Evolutionary conservation across 2,113 vertebrate genomes (phyloP), one percentile per base, ranked within the genome.

Genomic region (Callocephalon fimbriatum): DNA sequence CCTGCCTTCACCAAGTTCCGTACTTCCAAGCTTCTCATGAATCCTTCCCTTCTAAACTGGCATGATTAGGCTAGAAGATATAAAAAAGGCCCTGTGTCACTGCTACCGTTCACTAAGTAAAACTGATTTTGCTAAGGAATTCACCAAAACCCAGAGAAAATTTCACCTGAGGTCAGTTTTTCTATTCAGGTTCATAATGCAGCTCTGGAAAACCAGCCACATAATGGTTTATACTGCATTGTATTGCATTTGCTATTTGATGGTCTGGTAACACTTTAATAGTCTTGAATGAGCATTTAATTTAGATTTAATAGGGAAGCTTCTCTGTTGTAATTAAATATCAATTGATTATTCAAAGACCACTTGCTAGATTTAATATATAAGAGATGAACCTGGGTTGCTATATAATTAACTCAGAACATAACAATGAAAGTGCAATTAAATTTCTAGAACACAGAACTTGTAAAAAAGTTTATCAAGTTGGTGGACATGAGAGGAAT

Each of bases 271-370:
- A 91, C 96, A 95, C 88, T 97, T 93, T 96, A 97, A 97, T 86
- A 82, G 93, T 51, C 96, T 83, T 94, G 96, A 96, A 97, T 50
- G 96, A 95, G 94, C 95, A 88, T 97, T 97, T 97, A 96, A 97
- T 97, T 97, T 88, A 93, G 84, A 96, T 94, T 97, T 97, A 98
- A 97, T 95, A 96, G 93, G 95, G 96, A 86, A 89, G 93, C 80
- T 96, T 96, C 96, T 97, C 90, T 85, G 86, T 84, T 93, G 97
- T 94, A 97, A 97, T 97, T 97, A 97, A 96, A 97, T 97, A 97
- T 82, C 96, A 97, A 97, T 96, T 97, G 97, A 97, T 97, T 94
- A 92, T 78, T 97, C 89, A 93, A 86, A 91, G 85, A 96, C 88
- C 93, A 65, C 86, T 97, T 95, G 90, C 93, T 95, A 66, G 88